Evolutionary conservation across 2,797 vertebrate genomes (phyloP).

Genomic region (Darevskia mixta): DNA sequence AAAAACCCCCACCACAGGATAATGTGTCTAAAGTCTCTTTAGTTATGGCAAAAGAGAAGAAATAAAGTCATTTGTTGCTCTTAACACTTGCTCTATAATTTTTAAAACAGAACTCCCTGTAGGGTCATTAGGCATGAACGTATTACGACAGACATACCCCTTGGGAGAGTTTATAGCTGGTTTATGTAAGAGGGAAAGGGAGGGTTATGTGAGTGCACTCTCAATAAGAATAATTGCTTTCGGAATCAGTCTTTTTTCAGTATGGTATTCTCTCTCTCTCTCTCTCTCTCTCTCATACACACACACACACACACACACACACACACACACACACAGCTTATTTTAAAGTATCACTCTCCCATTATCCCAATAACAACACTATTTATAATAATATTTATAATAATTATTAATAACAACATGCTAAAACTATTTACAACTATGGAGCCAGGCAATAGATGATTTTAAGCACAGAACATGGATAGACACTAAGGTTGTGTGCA

Average conservation of each 20-base stretch:
- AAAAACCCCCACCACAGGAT: constrained; percentile 32
- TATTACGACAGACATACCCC: constrained; percentile 53
- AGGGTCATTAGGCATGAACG: constrained; percentile 48
- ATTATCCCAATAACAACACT: not conserved
- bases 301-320: too few relatives aligned
- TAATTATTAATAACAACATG: too few relatives aligned
- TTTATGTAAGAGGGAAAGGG: constrained; percentile 57
- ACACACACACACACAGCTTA: too few relatives aligned
- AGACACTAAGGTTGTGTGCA: not conserved
- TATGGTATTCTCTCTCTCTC: not conserved
- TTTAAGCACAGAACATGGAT: not conserved
- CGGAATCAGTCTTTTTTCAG: constrained; percentile 45
- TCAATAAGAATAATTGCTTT: constrained; percentile 63
- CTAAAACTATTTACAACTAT: constrained; percentile 39
- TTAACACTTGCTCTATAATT: constrained; percentile 54
- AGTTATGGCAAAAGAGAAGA: constrained; percentile 38
- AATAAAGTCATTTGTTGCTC: constrained; percentile 45
- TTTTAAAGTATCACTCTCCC: constrained; percentile 26
- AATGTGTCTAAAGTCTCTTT: constrained; percentile 38
- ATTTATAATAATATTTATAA: not conserved
- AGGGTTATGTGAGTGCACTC: constrained; percentile 56
- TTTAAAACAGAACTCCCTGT: constrained; percentile 47
- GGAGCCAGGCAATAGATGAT: not conserved
- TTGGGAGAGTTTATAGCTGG: constrained; percentile 61
- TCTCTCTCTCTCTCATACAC: too few relatives aligned